phyloP scores from a whole-genome alignment of 2,113 vertebrate genomes.

The Saccopteryx bilineata region DNA sequence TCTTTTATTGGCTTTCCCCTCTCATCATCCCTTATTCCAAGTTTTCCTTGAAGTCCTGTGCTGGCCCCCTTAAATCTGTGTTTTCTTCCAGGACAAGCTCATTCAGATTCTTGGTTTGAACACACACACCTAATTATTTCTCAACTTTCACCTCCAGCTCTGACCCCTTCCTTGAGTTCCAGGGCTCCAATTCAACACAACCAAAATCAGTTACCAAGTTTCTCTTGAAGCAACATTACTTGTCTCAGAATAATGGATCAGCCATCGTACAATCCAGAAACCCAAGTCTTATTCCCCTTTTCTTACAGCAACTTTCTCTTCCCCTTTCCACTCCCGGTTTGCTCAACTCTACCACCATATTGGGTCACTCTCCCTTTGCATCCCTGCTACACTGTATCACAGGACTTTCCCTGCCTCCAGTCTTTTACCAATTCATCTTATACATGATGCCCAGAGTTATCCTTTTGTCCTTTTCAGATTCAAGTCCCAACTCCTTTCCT shows the following conservation, averaged over 20 bases:
- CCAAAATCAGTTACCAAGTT: conserved; percentile 20
- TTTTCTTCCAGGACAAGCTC: not conserved
- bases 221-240: not conserved
- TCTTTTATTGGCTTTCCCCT: not conserved
- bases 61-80: not conserved
- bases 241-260: not conserved
- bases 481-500: not conserved
- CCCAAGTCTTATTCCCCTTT: not conserved
- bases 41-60: not conserved
- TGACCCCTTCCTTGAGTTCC: not conserved
- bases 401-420: not conserved
- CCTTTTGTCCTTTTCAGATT: not conserved
- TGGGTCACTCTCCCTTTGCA: not conserved
- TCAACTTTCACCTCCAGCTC: not conserved
- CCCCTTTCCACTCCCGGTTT: not conserved
- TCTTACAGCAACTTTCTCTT: not conserved
- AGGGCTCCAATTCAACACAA: conserved; percentile 8
- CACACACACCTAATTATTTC: not conserved
- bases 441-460: not conserved
- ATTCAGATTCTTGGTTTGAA: not conserved
- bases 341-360: not conserved
- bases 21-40: not conserved
- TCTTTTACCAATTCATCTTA: not conserved
- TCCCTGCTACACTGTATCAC: not conserved
- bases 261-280: not conserved